phyloP scores from a whole-genome alignment of 2,113 vertebrate species.

The Petrocephalus zakoni region DNA sequence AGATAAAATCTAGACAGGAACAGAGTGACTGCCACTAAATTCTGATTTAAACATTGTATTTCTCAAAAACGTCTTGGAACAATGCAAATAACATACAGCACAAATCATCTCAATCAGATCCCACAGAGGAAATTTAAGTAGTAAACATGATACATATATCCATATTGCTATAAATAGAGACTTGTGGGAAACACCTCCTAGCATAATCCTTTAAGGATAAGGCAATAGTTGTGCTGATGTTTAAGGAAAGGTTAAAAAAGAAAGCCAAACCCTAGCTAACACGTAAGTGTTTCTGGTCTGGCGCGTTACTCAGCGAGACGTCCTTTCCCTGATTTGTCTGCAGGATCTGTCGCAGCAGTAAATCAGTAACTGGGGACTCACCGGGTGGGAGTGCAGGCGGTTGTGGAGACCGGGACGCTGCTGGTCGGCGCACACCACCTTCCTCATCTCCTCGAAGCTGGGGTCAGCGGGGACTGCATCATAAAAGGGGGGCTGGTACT shows the following conservation, averaged over 20 bases:
- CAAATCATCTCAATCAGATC: background rate
- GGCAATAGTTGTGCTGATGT: background rate
- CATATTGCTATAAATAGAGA: background rate
- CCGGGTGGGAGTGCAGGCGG: constrained; percentile 77
- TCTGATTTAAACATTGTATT: background rate
- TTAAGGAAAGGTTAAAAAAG: background rate
- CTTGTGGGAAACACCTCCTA: background rate
- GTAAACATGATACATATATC: background rate
- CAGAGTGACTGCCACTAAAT: background rate
- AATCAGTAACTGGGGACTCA: constrained; percentile 42
- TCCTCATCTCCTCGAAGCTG: constrained; percentile 98
- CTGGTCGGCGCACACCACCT: constrained; percentile 91
- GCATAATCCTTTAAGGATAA: background rate
- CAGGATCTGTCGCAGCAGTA: background rate
- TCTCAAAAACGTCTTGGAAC: background rate
- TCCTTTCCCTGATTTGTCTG: background rate
- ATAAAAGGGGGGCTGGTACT: constrained; percentile 89
- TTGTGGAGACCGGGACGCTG: constrained; percentile 85
- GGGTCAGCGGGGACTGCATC: constrained; percentile 89
- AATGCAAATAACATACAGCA: background rate
- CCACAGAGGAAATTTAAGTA: background rate
- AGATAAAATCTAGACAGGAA: constrained; percentile 65
- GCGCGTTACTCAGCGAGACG: background rate
- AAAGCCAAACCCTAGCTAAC: background rate
- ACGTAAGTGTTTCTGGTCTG: background rate